Evolutionary conservation across 1,140 invertebrate species (phyloP).

Genomic region (Pygmarrhopalites habei): DNA sequence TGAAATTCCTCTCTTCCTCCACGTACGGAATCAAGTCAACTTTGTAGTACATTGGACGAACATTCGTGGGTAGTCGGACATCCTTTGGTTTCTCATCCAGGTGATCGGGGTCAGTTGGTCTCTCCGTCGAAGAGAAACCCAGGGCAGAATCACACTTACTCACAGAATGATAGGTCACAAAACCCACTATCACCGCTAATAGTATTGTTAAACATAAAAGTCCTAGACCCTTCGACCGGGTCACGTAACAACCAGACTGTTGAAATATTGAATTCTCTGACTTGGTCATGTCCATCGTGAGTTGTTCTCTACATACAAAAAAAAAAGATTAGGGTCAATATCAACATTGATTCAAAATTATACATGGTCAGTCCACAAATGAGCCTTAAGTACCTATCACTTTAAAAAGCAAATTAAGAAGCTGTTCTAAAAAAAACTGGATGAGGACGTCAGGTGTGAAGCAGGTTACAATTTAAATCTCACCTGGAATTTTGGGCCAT

Average conservation of each 20-base stretch:
- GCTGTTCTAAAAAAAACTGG: no score
- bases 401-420: no score
- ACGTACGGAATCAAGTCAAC: conserved; percentile 63
- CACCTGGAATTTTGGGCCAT: no score
- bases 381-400: no score
- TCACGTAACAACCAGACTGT: conserved; percentile 32
- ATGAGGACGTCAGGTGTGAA: no score
- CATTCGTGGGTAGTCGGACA: conserved; percentile 58
- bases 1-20: conserved; percentile 58
- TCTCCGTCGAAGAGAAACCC: neutral
- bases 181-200: conserved; percentile 19
- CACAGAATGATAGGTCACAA: conserved; percentile 29
- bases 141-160: neutral
- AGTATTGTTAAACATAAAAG: conserved; percentile 13
- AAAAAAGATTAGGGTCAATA: no score
- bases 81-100: conserved; percentile 42
- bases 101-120: neutral
- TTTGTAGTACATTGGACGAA: conserved; percentile 61
- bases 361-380: no score
- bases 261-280: conserved; percentile 35
- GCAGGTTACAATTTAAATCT: no score
- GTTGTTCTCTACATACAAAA: conserved; percentile 38
- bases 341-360: no score
- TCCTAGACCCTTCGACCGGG: conserved; percentile 21
- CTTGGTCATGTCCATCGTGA: conserved; percentile 39